Base-by-base conservation (phyloP, 2,113 vertebrate species). In the Otis tarda region DNA sequence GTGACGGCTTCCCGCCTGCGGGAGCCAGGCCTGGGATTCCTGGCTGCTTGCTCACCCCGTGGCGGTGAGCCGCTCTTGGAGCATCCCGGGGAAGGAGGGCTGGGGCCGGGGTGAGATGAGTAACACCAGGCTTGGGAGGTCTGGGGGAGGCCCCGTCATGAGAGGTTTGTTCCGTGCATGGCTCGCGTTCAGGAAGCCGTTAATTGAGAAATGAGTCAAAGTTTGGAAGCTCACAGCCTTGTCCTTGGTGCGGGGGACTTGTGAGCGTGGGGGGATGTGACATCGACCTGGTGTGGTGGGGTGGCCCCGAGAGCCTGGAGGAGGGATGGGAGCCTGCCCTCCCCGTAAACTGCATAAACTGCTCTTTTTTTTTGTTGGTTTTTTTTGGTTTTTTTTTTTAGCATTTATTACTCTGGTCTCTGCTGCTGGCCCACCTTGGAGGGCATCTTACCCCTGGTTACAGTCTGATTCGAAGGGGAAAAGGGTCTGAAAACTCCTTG, bases 161-260 rank as follows among this genome's bases (percentile, higher is more conserved):
- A 89, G 86, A 89, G 65, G 63, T 95, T 94, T 96, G 89, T 96
- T 95, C 95, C 86, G 4, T 84, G 77, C 2, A 18, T 63, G 82
- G 75, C 79, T 87, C 5, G 4, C 0, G 0, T 61, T 88, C 3
- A 25, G 88, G 85, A 93, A 95, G 83, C 90, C 10, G 31, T 87
- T 96, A 81, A 88, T 70, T 90, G 90, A 94, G 93, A 94, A 90
- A 93, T 96, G 94, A 97, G 91, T 96, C 96, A 92, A 96, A 93
- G 61, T 81, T 92, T 67, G 53, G 90, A 71, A 90, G 80, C 64
- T 79, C 9, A 1, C 76, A 92, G 92, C 83, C 83, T 75, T 85
- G 67, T 68, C 77, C 39, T 90, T 82, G 81, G 13, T 56, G 43
- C 0, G 0, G 28, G 61, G 75, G 31, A 83, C 79, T 83, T 19